Base-by-base conservation (phyloP, 2,888 invertebrate species). In the Steinernema carpocapsae region DNA sequence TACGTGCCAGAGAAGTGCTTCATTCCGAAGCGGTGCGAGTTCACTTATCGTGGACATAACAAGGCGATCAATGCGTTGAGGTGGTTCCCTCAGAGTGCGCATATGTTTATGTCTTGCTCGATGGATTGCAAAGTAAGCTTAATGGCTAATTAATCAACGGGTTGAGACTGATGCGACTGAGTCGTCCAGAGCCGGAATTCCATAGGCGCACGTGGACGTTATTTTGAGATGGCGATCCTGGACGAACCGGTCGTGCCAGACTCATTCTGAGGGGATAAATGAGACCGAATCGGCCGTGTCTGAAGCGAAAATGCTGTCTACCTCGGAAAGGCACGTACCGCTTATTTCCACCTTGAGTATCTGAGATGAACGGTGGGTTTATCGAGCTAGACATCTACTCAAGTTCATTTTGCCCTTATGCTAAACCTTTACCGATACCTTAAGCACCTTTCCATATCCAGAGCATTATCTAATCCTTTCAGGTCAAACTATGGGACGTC, bases 41-140 rank as follows among this genome's bases (percentile, higher is more conserved):
- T 85, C 76, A 82, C 83, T 12, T 86, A 85, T 74, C 92, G 93
- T 79, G 97, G 97, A 0, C 99, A 99, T 89, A 94, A 94, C 26
- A 97, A 97, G 89, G 96, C 96, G 70, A 92, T 99, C 84, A 93
- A 97, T 0, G 93, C 94, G 0, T 94, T 95, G 78, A 92, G 94
- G 75, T 97, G 96, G 94, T 94, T 96, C 86, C 99, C 99, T 0
- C 90, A 91, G 80, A 94, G 95, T 0, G 97, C 95, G 0, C 99
- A 99, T 89, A 91, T 99, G 76, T 90, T 99, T 84, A 90, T 99
- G 0, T 97, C 97, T 0, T 94, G 93, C 72, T 94, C 96, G 82
- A 96, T 99, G 97, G 99, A 99, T 89, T 93, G 93, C 82, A 92
- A 99, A 91, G 93, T 93, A 37, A 37, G 37, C n/a, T n/a, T n/a